Evolutionary conservation across 2,888 invertebrate species (phyloP).

Genomic region (Exocentrus adspersus): DNA sequence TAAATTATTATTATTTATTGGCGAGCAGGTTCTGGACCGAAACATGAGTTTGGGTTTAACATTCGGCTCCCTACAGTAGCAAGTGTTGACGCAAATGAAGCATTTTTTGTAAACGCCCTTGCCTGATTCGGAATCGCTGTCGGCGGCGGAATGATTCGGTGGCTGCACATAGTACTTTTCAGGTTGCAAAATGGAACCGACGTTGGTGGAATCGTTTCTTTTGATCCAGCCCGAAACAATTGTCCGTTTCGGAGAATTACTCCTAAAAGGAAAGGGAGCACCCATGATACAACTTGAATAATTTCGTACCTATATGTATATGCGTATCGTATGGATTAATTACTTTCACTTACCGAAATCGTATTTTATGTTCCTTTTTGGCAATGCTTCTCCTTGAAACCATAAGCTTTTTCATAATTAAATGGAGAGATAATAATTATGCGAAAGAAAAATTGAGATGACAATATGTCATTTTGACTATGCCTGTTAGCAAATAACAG

Average conservation of each 20-base stretch:
- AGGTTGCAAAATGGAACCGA: slow-evolving; percentile 42
- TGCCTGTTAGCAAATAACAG: too few species aligned
- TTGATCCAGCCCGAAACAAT: slow-evolving; percentile 34
- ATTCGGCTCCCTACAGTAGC: slow-evolving; percentile 42
- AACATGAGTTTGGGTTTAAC: slow-evolving; percentile 37
- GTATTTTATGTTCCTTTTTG: too few species aligned
- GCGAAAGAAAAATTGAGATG: too few species aligned
- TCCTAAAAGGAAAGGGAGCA: background rate
- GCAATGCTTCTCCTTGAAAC: too few species aligned
- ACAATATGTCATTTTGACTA: too few species aligned
- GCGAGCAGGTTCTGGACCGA: slow-evolving; percentile 39
- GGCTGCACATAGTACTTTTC: slow-evolving; percentile 17
- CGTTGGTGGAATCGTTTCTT: slow-evolving; percentile 44
- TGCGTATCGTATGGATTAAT: too few species aligned
- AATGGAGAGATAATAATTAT: too few species aligned
- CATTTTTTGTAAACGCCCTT: slow-evolving; percentile 29
- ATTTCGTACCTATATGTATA: too few species aligned
- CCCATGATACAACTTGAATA: too few species aligned
- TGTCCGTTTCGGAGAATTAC: slow-evolving; percentile 12
- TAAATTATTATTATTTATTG: slow-evolving; percentile 22
- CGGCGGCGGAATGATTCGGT: background rate
- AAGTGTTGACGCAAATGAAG: slow-evolving; percentile 38
- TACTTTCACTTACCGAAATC: too few species aligned
- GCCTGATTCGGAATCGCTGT: background rate
- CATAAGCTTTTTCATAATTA: too few species aligned